phyloP scores from a whole-genome alignment of 2,113 vertebrate genomes.

The Thryonomys swinderianus region DNA sequence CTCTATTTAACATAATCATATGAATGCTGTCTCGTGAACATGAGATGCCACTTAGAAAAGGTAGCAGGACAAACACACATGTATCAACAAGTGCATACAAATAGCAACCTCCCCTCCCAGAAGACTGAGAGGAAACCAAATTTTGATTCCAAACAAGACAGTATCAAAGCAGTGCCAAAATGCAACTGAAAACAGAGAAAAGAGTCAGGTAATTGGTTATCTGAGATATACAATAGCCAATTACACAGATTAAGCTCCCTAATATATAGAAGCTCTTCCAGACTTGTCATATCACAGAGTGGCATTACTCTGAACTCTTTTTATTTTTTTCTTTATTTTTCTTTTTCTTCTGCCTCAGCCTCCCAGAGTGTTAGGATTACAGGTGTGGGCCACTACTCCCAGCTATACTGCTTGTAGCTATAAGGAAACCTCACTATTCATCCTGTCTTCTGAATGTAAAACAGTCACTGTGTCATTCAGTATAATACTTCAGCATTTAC shows the following conservation, averaged over 20 bases:
- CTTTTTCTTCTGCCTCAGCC: not conserved
- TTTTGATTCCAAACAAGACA: not conserved
- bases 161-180: not conserved
- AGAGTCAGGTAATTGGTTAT: not conserved
- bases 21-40: not conserved
- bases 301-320: not conserved
- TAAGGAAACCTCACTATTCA: not conserved
- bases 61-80: not conserved
- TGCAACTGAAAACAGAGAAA: not conserved
- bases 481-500: not conserved
- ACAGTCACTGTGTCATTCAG: not conserved
- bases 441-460: not conserved
- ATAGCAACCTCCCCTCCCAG: not conserved
- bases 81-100: not conserved
- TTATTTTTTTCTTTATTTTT: not conserved
- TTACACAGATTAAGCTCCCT: not conserved
- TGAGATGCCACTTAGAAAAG: constrained; percentile 10
- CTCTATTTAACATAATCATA: not conserved
- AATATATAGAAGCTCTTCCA: not conserved
- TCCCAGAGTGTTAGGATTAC: not conserved
- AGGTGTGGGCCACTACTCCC: not conserved
- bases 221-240: not conserved
- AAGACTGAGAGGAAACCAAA: not conserved
- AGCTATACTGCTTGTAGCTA: not conserved
- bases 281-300: not conserved